Conservation (phyloP, 2,113 vertebrate genomes). For the Eretmochelys imbricata region DNA sequence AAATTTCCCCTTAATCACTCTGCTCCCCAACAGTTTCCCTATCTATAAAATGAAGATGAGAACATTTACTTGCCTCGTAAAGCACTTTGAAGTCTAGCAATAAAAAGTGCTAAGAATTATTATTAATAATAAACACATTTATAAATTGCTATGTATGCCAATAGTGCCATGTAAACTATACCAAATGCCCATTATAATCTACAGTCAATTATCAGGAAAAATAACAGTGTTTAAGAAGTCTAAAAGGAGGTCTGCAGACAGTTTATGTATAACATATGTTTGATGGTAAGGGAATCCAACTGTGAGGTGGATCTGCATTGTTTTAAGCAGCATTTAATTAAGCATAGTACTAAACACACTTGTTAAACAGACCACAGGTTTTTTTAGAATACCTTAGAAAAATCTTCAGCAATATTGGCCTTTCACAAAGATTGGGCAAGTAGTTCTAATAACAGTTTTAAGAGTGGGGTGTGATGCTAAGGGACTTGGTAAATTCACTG, state of each 20-base stretch:
- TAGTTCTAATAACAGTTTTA: not conserved
- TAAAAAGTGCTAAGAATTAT: not conserved
- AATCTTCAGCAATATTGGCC: not conserved
- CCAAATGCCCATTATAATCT: not conserved
- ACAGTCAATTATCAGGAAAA: not conserved
- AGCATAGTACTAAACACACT: not conserved
- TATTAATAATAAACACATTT: not conserved
- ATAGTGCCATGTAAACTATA: not conserved
- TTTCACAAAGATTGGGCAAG: not conserved
- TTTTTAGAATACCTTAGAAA: not conserved
- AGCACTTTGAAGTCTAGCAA: not conserved
- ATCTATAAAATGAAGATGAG: not conserved
- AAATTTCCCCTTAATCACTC: not conserved
- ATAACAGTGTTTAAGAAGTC: not conserved
- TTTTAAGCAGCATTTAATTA: not conserved
- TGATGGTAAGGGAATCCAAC: not conserved
- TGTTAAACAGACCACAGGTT: not conserved
- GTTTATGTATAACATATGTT: not conserved
- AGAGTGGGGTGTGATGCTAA: not conserved
- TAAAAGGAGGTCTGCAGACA: not conserved
- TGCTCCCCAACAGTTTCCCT: not conserved
- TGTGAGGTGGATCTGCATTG: not conserved
- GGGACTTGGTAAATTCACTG: slow-evolving; percentile 23
- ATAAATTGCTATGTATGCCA: not conserved
- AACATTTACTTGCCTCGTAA: not conserved